Evolutionary conservation across 2,888 invertebrate genomes (phyloP).

Genomic region (Leptura quadrifasciata): DNA sequence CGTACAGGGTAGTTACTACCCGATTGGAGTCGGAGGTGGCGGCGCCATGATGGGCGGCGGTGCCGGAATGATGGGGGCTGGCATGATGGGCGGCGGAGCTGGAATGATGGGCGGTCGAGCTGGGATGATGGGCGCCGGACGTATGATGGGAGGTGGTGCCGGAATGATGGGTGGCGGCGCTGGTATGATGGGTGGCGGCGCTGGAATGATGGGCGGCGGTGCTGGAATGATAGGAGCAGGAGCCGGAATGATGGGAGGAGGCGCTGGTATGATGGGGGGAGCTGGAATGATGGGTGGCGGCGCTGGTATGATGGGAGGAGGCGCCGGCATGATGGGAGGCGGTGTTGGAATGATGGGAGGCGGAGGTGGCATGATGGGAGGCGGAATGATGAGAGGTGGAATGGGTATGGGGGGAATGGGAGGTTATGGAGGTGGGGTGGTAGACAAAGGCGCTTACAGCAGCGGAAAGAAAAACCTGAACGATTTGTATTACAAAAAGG

Average conservation of each 20-base stretch:
- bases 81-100: constrained; percentile 67
- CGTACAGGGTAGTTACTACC: constrained; percentile 77
- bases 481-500: constrained; percentile 49
- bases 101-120: constrained; percentile 56
- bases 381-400: constrained; percentile 49
- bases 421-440: constrained; percentile 44
- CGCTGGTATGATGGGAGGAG: constrained; percentile 58
- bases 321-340: constrained; percentile 64
- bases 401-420: constrained; percentile 47
- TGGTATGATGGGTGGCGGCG: constrained; percentile 45
- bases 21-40: constrained; percentile 58
- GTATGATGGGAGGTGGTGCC: constrained; percentile 46
- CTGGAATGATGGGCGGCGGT: neutral
- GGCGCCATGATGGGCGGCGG: constrained; percentile 47
- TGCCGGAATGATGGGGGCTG: constrained; percentile 44
- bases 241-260: constrained; percentile 40
- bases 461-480: constrained; percentile 51
- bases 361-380: constrained; percentile 46
- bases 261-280: constrained; percentile 47
- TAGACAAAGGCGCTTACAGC: constrained; percentile 43
- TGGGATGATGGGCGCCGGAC: constrained; percentile 48
- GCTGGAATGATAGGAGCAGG: constrained; percentile 58
- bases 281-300: constrained; percentile 49
- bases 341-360: constrained; percentile 61
- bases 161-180: constrained; percentile 46